A percentile compares a stretch with the other conserved stretches of the same genome.
These are phyloP conservation scores for Chrysina gloriosa DNA, from an alignment of 2,888 invertebrate genomes.

Conservation along the genomic window DNA sequence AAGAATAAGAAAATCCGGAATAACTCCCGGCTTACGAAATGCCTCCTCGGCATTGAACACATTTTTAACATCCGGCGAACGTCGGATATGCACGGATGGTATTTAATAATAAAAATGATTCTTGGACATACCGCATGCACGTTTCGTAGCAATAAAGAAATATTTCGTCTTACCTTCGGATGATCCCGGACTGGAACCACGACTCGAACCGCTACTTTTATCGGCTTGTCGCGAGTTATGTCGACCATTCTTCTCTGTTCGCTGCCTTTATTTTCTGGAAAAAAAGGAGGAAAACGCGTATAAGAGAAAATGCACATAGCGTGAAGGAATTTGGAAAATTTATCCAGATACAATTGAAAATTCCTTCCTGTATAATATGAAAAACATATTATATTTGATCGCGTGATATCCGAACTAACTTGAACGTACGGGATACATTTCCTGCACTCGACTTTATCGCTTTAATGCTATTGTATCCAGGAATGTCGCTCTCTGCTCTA, in stretches of 20 bases:
- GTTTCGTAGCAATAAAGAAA: too few relatives aligned
- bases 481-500: too few relatives aligned
- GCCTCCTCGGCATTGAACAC: background rate
- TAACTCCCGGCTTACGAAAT: too few relatives aligned
- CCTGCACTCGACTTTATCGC: too few relatives aligned
- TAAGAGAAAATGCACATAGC: background rate
- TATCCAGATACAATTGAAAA: background rate
- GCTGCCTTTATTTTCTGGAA: slow-evolving; percentile 61
- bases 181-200: slow-evolving; percentile 89
- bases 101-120: slow-evolving; percentile 14
- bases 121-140: background rate
- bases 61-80: too few relatives aligned
- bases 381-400: too few relatives aligned
- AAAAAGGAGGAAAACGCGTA: slow-evolving; percentile 48
- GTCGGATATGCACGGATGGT: too few relatives aligned
- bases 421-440: too few relatives aligned
- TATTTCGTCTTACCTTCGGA: slow-evolving; percentile 80
- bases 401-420: too few relatives aligned
- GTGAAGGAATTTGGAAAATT: background rate
- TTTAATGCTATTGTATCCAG: too few relatives aligned
- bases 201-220: slow-evolving; percentile 87
- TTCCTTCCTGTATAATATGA: too few relatives aligned
- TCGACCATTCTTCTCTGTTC: slow-evolving; percentile 81
- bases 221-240: slow-evolving; percentile 87
- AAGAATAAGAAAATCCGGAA: too few relatives aligned